Evolutionary conservation across 2,797 vertebrate species (phyloP), one percentile per base, ranked within the genome.

Genomic region (Malacoraja senta): DNA sequence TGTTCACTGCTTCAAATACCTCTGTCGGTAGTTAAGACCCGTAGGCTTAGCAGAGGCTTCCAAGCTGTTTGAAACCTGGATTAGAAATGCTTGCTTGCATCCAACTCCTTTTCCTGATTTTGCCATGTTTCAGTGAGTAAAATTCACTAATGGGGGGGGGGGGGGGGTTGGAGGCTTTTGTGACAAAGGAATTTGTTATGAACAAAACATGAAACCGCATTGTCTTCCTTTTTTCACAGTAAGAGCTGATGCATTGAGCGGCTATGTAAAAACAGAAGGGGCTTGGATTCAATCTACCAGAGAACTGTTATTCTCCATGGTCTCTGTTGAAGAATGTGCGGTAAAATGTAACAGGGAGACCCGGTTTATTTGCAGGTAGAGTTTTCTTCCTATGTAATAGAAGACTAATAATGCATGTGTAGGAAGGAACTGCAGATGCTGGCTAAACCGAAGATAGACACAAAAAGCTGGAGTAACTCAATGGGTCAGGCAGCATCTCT

Each of bases 281-380:
- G 97, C 97, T 79, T 97, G 96, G 21, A 94, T 97, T 76, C 29
- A 94, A 0, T 95, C 95, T n/a, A 0, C 61, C 79, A 93, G 58
- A n/a, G 95, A 93, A 84, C 84, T 94, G 76, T 17, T 53, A 29
- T 95, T 96, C 3, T 91, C 0, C 13, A 78, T 94, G 29, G 93
- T 72, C 0, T 95, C 93, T 74, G 1, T 94, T 0, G 94, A 94
- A 0, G 95, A 95, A 38, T 97, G 97, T 77, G 95, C 94, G 0
- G 84, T 93, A 0, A 95, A 9, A 78, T 97, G 97, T 93, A 96
- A 97, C 93, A 91, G 0, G 29, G 96, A 97, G 93, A 90, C 32
- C 0, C 94, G 58, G 1, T 97, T 97, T 93, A 0, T 80, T n/a
- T 97, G 97, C 96, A 97, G 96, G 97, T 97, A 96, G 2, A 35